phyloP scores from a whole-genome alignment of 2,113 vertebrate genomes.

The Sinosuthora webbiana region DNA sequence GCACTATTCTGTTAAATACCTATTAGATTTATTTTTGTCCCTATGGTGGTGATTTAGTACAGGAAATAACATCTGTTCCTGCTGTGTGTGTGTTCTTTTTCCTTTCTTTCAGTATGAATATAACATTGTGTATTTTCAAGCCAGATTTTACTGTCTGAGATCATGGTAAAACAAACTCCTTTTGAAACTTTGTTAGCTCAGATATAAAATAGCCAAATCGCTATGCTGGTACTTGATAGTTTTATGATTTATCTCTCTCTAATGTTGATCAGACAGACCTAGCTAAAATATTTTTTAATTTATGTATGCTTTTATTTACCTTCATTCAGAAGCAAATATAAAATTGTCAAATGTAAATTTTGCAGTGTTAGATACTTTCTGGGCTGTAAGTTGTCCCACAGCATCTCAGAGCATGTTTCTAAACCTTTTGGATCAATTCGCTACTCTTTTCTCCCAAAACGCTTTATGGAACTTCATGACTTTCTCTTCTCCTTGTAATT shows the following conservation, averaged over 20 bases:
- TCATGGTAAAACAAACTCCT: background rate
- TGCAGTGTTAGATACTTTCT: background rate
- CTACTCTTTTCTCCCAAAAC: background rate
- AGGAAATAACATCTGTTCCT: conserved; percentile 51
- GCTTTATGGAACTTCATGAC: background rate
- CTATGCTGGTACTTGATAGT: background rate
- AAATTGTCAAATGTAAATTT: background rate
- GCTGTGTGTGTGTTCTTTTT: background rate
- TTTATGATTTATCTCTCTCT: background rate
- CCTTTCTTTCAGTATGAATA: conserved; percentile 13
- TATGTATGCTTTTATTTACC: background rate
- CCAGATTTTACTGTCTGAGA: background rate
- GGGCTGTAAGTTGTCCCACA: background rate
- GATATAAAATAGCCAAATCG: background rate
- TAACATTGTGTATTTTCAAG: conserved; percentile 30
- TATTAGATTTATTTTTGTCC: conserved; percentile 12
- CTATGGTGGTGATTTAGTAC: background rate
- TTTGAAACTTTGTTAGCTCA: background rate
- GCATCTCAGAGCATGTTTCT: background rate
- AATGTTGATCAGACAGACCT: background rate
- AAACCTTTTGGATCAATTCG: background rate
- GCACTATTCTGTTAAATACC: background rate
- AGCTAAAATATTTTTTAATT: background rate
- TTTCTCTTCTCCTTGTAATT: background rate
- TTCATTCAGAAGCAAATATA: background rate